Evolutionary conservation across 2,797 vertebrate genomes (phyloP).

Genomic region (Myioborus miniatus): DNA sequence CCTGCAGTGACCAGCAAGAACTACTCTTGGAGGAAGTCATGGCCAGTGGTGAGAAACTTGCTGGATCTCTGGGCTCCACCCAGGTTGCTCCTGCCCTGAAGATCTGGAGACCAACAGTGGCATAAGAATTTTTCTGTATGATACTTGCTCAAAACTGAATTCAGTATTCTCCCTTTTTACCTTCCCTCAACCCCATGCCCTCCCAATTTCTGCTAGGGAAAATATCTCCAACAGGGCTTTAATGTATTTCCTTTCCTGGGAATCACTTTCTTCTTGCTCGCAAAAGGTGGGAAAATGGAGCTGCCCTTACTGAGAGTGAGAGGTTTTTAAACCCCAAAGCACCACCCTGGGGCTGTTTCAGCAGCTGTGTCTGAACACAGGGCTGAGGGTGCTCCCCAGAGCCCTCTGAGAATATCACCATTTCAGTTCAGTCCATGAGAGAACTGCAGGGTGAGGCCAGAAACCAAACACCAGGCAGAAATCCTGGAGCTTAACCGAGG

Average conservation of each 20-base stretch:
- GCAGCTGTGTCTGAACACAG: not conserved
- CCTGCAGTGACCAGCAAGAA: not conserved
- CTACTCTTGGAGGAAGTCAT: not conserved
- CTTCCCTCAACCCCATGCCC: not conserved
- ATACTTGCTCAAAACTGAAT: not conserved
- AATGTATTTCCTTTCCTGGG: not conserved
- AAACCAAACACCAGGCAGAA: fast-evolving
- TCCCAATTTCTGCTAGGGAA: not conserved
- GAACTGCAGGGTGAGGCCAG: not conserved
- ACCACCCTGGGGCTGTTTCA: not conserved
- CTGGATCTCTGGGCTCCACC: not conserved
- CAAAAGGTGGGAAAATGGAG: not conserved
- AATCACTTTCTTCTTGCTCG: not conserved
- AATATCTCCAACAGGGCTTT: not conserved
- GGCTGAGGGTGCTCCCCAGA: not conserved
- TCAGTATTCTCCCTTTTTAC: not conserved
- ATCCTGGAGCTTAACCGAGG: not conserved
- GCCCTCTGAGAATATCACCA: fast-evolving
- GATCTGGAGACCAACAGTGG: not conserved
- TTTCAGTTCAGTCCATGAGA: not conserved
- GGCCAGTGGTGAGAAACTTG: not conserved
- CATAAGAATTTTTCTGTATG: not conserved
- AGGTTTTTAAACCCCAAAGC: not conserved
- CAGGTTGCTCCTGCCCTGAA: not conserved
- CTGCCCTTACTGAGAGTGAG: not conserved